Conservation (phyloP, 1,140 invertebrate species). For the Zaprionus lachaisei region DNA sequence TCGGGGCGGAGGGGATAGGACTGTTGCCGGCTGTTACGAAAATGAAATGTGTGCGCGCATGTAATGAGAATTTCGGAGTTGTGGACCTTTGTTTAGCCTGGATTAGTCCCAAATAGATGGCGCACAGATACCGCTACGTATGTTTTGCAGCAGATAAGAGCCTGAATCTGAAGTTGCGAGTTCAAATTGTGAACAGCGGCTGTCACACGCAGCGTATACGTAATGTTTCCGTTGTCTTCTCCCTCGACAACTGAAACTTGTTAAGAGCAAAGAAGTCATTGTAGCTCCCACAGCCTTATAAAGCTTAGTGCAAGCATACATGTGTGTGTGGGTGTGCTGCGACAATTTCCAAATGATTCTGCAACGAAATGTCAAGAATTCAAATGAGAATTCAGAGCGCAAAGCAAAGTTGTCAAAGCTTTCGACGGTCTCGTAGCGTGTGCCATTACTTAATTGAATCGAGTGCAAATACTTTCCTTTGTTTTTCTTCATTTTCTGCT, state of each 20-base stretch:
- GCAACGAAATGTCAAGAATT: constrained; percentile 64
- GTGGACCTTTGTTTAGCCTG: constrained; percentile 70
- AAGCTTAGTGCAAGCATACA: constrained; percentile 49
- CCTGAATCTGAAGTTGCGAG: not conserved
- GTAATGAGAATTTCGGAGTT: constrained; percentile 67
- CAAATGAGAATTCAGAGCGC: constrained; percentile 64
- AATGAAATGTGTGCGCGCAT: constrained; percentile 67
- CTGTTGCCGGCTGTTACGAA: constrained; percentile 41
- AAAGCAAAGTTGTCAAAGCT: constrained; percentile 45
- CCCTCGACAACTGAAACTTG: constrained; percentile 1
- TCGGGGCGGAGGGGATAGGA: not conserved
- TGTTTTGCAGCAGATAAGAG: not conserved
- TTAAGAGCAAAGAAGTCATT: constrained; percentile 13
- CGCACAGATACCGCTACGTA: not conserved
- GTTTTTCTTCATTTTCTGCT: constrained; percentile 45
- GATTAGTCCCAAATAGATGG: constrained; percentile 58
- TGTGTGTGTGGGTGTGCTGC: constrained; percentile 24
- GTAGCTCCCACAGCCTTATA: not conserved
- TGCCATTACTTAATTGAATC: constrained; percentile 77
- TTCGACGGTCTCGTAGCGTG: constrained; percentile 21
- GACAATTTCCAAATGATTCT: not conserved
- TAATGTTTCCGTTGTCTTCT: constrained; percentile 37
- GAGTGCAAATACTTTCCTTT: constrained; percentile 73
- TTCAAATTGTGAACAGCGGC: not conserved
- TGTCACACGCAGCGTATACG: constrained; percentile 31